A percentile compares a stretch with the other conserved stretches of the same genome.
Conservation (phyloP, 1,140 invertebrate species). For the Micrasema minimum region DNA sequence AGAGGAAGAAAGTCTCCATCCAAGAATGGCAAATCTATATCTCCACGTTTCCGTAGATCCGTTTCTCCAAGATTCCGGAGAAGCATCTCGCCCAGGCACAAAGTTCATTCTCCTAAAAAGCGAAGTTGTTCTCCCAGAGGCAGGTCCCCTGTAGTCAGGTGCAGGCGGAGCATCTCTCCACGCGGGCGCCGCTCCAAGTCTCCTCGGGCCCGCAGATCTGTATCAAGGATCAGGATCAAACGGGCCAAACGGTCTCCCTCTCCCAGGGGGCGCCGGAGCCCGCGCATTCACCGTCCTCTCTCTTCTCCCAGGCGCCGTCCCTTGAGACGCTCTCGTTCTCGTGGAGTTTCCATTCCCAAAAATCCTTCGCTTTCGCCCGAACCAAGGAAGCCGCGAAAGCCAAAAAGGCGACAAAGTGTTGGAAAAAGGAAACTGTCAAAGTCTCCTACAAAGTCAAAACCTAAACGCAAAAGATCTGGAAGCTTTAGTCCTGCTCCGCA, state of each 20-base stretch:
- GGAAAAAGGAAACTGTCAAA: slow-evolving; percentile 49
- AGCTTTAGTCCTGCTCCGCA: slow-evolving; percentile 53
- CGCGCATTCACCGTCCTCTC: slow-evolving; percentile 58
- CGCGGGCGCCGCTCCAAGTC: slow-evolving; percentile 51
- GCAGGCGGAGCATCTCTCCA: slow-evolving; percentile 43
- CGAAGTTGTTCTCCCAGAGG: slow-evolving; percentile 41
- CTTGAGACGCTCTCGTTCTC: slow-evolving; percentile 60
- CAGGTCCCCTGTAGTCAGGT: slow-evolving; percentile 41
- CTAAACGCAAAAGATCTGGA: slow-evolving; percentile 54
- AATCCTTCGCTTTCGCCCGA: slow-evolving; percentile 60
- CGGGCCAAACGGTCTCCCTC: slow-evolving; percentile 52
- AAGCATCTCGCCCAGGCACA: slow-evolving; percentile 45
- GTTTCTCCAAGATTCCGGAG: slow-evolving; percentile 36
- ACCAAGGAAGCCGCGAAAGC: slow-evolving; percentile 54
- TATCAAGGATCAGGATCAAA: slow-evolving; percentile 60
- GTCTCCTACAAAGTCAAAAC: slow-evolving; percentile 53
- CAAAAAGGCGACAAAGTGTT: slow-evolving; percentile 55
- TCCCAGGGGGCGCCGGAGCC: slow-evolving; percentile 60
- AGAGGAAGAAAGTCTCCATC: slow-evolving; percentile 53
- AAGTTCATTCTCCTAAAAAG: slow-evolving; percentile 45
- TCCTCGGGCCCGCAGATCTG: slow-evolving; percentile 54
- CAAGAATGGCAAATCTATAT: slow-evolving; percentile 47
- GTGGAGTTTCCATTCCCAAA: slow-evolving; percentile 65
- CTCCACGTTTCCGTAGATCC: slow-evolving; percentile 49
- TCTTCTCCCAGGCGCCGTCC: slow-evolving; percentile 56